Evolutionary conservation across 2,888 invertebrate species (phyloP), one percentile per base, ranked within the genome.

Genomic region (Heterodera filipjevi): DNA sequence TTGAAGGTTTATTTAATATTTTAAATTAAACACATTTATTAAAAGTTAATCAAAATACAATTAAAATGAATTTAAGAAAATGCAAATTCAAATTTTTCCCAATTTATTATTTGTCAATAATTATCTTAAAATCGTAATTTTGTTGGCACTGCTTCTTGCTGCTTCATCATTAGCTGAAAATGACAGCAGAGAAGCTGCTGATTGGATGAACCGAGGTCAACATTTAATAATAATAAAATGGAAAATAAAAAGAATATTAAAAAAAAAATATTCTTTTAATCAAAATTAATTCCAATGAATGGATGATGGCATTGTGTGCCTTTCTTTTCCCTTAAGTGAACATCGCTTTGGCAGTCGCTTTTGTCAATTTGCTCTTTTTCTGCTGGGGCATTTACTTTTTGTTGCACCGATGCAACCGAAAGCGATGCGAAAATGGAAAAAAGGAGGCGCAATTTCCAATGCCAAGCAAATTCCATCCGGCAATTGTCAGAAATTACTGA

Each of bases 371-470:
- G 27, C 6, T 59, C 6, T 59, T 59, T 12, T 59, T 59, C 59
- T 59, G 59, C 59, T 59, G 59, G 59, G 59, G 59, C 10, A 19
- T 59, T 30, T 59, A 27, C 27, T 59, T 27, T 59, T 27, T 59
- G n/a, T 27, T 59, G 59, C 59, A 59, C 59, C 59, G 59, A 10
- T 59, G 59, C 59, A 59, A 59, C 59, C 59, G 59, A 59, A 59
- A 59, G 27, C 59, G 27, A 22, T 59, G n/a, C 27, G 59, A 59
- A 59, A 59, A 10, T n/a, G 27, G n/a, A n/a, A 59, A n/a, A 59
- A 59, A 59, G 59, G 59, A n/a, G 12, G 27, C n/a, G 59, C 22
- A 49, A 49, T 59, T 59, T 59, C 59, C 59, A 27, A 59, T n/a
- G 59, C 59, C 59, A 27, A 59, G 27, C 59, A 59, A 59, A 59